Evolutionary conservation across 2,797 vertebrate genomes (phyloP), one percentile per base, ranked within the genome.

Genomic region (Alcedo atthis): DNA sequence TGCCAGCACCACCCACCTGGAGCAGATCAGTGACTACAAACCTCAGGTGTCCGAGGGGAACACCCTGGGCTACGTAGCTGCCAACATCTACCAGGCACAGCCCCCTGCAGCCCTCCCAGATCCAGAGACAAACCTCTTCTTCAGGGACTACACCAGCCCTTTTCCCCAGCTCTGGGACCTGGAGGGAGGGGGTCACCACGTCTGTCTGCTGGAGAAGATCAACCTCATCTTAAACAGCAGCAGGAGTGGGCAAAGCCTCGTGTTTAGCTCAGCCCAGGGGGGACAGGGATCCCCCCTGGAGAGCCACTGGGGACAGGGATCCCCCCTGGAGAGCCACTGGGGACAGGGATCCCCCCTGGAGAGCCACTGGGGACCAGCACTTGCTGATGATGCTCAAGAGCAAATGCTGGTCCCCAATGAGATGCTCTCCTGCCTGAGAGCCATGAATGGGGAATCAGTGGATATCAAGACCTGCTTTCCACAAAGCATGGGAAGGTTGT

Each of bases 401-500:
- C 98, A 98, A 77, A 97, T 93, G 1, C 19, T 96, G 62, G 91
- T 97, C 35, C 94, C 97, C 0, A 96, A 98, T 25, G 94, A 98
- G 62, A 81, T 96, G 21, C 95, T 98, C 19, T 91, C 93, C 69
- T 97, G 97, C 92, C 93, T 97, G 48, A 96, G 95, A 32, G 85
- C 94, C 33, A 25, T 33, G 54, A 85, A 57, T 13, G 59, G 90
- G 42, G 96, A 96, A 35, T 9, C 83, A 1, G 73, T 22, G 15
- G 81, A 94, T 66, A 30, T 33, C 5, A 92, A 84, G 17, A 96
- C 96, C 82, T 98, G 98, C 79, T 98, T 98, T 66, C 98, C 98
- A 8, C 98, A 98, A 70, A 77, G 87, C 32, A 10, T 87, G 30
- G 70, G 88, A 28, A 83, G 81, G 3, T 30, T 68, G 17, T 33